Evolutionary conservation across 2,797 vertebrate species (phyloP).

Genomic region (Chaetodon trifasciatus): DNA sequence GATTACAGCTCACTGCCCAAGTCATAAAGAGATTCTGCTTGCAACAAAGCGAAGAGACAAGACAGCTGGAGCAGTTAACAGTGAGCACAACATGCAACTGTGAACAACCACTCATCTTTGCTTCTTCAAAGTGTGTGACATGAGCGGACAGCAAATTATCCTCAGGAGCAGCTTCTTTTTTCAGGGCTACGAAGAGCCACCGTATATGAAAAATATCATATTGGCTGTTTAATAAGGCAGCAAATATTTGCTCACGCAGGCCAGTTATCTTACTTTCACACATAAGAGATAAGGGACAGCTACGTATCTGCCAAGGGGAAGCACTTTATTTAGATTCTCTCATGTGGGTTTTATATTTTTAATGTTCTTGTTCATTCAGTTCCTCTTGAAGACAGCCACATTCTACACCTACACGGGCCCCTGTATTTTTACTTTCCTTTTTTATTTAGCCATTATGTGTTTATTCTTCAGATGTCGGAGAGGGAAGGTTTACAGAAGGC

Average conservation of each 20-base stretch:
- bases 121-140: neutral
- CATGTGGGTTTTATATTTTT: conserved; percentile 14
- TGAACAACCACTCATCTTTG: neutral
- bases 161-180: neutral
- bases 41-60: conserved; percentile 14
- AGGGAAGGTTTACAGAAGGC: neutral
- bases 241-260: conserved; percentile 20
- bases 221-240: conserved; percentile 39
- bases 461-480: conserved; percentile 14
- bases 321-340: conserved; percentile 1
- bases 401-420: conserved; percentile 6
- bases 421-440: conserved; percentile 9
- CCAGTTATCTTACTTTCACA: conserved; percentile 11
- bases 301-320: conserved; percentile 17
- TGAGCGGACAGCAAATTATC: neutral
- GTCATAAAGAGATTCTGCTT: conserved; percentile 2
- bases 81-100: conserved; percentile 1
- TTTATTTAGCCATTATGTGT: neutral
- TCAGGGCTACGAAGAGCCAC: conserved; percentile 10
- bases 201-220: conserved; percentile 16
- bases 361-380: conserved; percentile 5
- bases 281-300: conserved; percentile 21
- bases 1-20: conserved; percentile 11
- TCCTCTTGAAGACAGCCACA: neutral
- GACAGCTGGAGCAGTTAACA: neutral